These are phyloP conservation scores for Botia almorhae DNA, from an alignment of 2,797 vertebrate genomes.

Conservation along the genomic window DNA sequence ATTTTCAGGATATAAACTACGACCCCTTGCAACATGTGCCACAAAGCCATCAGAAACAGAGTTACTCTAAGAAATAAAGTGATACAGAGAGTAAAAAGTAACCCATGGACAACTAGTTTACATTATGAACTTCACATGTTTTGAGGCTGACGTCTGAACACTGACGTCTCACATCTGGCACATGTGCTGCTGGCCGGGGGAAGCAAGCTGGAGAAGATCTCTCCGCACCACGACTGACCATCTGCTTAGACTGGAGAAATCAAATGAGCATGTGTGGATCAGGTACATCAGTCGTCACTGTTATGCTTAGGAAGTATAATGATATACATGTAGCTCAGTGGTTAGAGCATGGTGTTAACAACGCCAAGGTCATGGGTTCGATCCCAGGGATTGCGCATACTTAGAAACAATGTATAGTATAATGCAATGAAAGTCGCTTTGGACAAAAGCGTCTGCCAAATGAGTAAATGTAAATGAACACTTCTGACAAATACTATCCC, in stretches of 20 bases:
- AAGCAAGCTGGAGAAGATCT: neutral
- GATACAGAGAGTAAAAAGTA: constrained; percentile 28
- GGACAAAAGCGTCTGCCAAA: too few relatives aligned
- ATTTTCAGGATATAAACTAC: constrained; percentile 34
- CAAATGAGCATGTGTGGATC: neutral
- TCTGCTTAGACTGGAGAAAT: constrained; percentile 1
- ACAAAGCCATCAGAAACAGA: constrained; percentile 49
- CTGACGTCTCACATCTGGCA: constrained; percentile 50
- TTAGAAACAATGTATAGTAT: too few relatives aligned
- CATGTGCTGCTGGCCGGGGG: too few relatives aligned
- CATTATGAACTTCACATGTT: constrained; percentile 55
- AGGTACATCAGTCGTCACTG: neutral
- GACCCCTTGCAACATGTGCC: constrained; percentile 53
- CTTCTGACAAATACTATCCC: neutral
- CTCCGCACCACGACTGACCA: constrained; percentile 8
- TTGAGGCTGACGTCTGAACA: constrained; percentile 39
- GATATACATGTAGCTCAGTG: too few relatives aligned
- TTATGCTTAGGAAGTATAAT: too few relatives aligned
- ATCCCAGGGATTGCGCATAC: too few relatives aligned
- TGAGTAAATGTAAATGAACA: neutral
- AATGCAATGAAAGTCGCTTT: too few relatives aligned
- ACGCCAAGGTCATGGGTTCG: too few relatives aligned
- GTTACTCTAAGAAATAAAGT: constrained; percentile 51
- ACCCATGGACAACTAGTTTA: constrained; percentile 55
- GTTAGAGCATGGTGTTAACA: too few relatives aligned